These are phyloP conservation scores for Calycopis cecrops DNA, from an alignment of 1,140 invertebrate genomes.

Conservation along the genomic window DNA sequence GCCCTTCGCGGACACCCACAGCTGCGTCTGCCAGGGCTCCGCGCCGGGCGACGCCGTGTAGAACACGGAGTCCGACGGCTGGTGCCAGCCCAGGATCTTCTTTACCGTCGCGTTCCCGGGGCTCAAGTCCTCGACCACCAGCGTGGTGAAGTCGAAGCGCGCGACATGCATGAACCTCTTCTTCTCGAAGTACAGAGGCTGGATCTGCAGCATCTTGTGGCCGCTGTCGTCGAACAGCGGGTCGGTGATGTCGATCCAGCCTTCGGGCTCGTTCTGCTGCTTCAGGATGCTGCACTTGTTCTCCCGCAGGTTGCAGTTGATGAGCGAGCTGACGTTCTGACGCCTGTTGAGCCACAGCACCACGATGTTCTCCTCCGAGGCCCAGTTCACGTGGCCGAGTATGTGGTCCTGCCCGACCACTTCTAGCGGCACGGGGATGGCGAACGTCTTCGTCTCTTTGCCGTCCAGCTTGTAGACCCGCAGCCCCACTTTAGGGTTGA, in stretches of 20 bases:
- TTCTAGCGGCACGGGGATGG: slow-evolving; percentile 71
- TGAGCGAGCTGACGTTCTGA: slow-evolving; percentile 82
- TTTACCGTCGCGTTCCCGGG: slow-evolving; percentile 72
- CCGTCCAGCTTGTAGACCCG: slow-evolving; percentile 75
- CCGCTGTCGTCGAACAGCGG: slow-evolving; percentile 68
- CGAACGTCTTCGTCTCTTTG: slow-evolving; percentile 34
- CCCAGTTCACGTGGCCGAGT: slow-evolving; percentile 84
- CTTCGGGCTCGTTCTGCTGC: slow-evolving; percentile 56
- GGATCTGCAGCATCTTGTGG: slow-evolving; percentile 57
- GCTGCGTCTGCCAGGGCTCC: slow-evolving; percentile 71
- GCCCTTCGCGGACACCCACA: slow-evolving; percentile 64
- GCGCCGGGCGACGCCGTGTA: slow-evolving; percentile 67
- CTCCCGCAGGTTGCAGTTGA: slow-evolving; percentile 71
- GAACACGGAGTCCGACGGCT: slow-evolving; percentile 68
- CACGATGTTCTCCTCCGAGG: slow-evolving; percentile 80
- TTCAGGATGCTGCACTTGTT: slow-evolving; percentile 67
- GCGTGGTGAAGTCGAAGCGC: slow-evolving; percentile 51
- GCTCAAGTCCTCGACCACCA: slow-evolving; percentile 77
- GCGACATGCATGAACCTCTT: slow-evolving; percentile 58
- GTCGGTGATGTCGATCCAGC: slow-evolving; percentile 64
- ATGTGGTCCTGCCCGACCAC: slow-evolving; percentile 71
- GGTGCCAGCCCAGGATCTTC: slow-evolving; percentile 64
- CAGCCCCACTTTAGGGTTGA: slow-evolving; percentile 85
- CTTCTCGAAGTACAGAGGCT: slow-evolving; percentile 44
- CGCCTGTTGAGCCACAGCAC: slow-evolving; percentile 91